Percentiles rank a stretch among this genome's conserved stretches.
Conservation (phyloP, 2,113 vertebrate species). For the Sinocyclocheilus rhinocerous region DNA sequence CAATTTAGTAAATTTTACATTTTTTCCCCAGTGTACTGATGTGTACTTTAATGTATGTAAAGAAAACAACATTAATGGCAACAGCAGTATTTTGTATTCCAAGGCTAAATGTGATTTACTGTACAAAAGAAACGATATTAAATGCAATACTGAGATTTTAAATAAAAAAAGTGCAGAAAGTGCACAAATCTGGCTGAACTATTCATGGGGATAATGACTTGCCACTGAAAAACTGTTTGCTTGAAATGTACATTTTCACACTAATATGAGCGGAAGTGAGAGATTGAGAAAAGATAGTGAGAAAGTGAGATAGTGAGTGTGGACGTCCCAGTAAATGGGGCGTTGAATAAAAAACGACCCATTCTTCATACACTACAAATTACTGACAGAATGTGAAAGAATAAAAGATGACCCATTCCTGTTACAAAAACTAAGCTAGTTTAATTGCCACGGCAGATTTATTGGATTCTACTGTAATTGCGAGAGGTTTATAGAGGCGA, state of each 20-base stretch:
- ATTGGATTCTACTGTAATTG: not conserved
- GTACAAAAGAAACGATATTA: not conserved
- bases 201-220: not conserved
- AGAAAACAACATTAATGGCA: no score
- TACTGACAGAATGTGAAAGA: conserved; percentile 10
- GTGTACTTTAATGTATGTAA: no score
- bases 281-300: not conserved
- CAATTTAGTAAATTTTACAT: no score
- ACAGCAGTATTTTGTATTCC: no score
- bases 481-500: not conserved
- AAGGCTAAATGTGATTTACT: no score
- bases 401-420: not conserved
- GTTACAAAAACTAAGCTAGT: conserved; percentile 20
- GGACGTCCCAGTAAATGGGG: not conserved
- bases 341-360: not conserved
- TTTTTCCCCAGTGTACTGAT: no score
- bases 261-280: not conserved
- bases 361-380: conserved; percentile 10
- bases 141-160: not conserved
- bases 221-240: not conserved
- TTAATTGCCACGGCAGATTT: conserved; percentile 10
- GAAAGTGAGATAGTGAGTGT: not conserved
- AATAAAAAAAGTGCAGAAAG: not conserved
- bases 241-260: conserved; percentile 10
- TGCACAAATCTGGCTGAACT: not conserved